Percentiles rank a stretch among this genome's conserved stretches.
Conservation (phyloP, 2,888 invertebrate species). For the Acholoe squamosa region DNA sequence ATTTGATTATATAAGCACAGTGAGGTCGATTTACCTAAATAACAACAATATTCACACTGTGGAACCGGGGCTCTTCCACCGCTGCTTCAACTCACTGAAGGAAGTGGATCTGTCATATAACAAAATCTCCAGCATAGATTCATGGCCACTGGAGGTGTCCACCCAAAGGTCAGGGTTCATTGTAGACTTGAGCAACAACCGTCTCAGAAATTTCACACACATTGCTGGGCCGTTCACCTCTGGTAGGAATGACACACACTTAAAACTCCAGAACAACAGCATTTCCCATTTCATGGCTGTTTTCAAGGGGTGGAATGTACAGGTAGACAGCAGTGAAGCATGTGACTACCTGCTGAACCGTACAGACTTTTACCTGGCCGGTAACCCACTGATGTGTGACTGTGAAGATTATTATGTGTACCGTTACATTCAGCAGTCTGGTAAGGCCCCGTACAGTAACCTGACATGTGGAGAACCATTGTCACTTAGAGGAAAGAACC, state of each 20-base stretch:
- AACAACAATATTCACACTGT: neutral
- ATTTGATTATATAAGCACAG: neutral
- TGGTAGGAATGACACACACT: neutral
- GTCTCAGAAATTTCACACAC: neutral
- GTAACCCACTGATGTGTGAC: constrained; percentile 1
- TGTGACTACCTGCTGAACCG: neutral
- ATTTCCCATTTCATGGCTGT: neutral
- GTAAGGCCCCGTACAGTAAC: neutral
- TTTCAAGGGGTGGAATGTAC: neutral
- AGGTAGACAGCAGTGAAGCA: neutral
- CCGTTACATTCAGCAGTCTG: neutral
- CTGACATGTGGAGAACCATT: neutral
- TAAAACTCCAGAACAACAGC: neutral
- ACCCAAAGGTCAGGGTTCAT: neutral
- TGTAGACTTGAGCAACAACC: neutral
- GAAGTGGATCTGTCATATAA: neutral
- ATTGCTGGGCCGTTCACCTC: neutral
- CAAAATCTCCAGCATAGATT: neutral
- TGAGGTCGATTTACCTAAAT: neutral
- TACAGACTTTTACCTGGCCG: neutral
- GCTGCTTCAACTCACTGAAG: neutral
- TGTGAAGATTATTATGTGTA: neutral
- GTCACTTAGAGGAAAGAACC: neutral
- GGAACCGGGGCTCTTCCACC: neutral
- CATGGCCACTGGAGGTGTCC: neutral